These are phyloP conservation scores for Platyscapa corneri DNA, from an alignment of 1,140 invertebrate genomes.

Conservation along the genomic window DNA sequence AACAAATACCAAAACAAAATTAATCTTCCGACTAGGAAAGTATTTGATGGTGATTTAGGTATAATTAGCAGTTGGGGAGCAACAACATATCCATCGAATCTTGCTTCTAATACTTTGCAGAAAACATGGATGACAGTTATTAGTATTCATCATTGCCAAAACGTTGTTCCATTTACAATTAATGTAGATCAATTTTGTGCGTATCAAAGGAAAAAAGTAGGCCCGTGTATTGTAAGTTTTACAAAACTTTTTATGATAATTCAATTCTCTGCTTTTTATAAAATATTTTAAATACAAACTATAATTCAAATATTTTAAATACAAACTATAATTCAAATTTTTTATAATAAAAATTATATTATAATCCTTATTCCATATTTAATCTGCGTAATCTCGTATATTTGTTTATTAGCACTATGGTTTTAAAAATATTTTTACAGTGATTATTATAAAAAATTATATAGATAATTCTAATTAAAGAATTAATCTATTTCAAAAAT, in stretches of 20 bases:
- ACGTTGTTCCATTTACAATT: background rate
- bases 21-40: background rate
- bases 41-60: background rate
- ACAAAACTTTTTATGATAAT: background rate
- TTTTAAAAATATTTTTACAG: too few relatives aligned
- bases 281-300: too few relatives aligned
- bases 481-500: too few relatives aligned
- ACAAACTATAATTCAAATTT: too few relatives aligned
- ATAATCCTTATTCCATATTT: too few relatives aligned
- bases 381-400: too few relatives aligned
- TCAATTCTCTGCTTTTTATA: too few relatives aligned
- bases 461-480: too few relatives aligned
- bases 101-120: background rate
- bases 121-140: background rate
- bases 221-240: background rate
- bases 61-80: conserved; percentile 16
- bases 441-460: too few relatives aligned
- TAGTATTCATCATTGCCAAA: background rate
- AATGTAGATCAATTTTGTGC: conserved; percentile 5
- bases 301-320: too few relatives aligned
- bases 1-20: conserved; percentile 4
- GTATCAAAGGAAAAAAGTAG: background rate
- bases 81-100: background rate
- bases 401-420: too few relatives aligned
- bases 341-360: too few relatives aligned